Evolutionary conservation across 2,888 invertebrate species (phyloP), one percentile per base, ranked within the genome.

Genomic region (Himalopsyche kuldschensis): DNA sequence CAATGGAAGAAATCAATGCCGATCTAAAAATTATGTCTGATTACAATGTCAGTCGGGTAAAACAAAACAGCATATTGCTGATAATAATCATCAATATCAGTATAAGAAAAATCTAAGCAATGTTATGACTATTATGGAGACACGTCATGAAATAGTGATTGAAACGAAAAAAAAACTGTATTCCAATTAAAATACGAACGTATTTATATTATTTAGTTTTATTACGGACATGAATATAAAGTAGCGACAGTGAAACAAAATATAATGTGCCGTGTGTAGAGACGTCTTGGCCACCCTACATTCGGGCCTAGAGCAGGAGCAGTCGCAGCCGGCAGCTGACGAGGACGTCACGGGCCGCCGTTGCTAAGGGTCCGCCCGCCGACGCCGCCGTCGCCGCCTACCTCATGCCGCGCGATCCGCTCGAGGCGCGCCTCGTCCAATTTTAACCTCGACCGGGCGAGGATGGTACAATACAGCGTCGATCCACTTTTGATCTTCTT

Each of bases 351-450:
- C 69, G 89, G 69, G 69, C 69, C 69, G 79, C 84, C 79, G 86
- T 83, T 84, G 91, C 91, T 91, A 91, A 69, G 91, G 91, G 91
- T 91, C 92, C 91, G 91, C 88, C 90, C 90, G 90, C 90, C 90
- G 89, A 90, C 90, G 89, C 90, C 90, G 89, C 90, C 90, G 90
- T 78, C 91, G 91, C 91, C 90, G 41, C 91, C 91, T 90, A 90
- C 69, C 69, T 69, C 69, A 27, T 15, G 69, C 69, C 30, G 69
- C 69, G 69, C 69, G 27, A 27, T 15, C 69, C 69, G 69, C 69
- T 90, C 91, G 91, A 90, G 90, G 90, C 90, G 90, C 89, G 87
- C 88, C 88, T 87, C 88, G 89, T 88, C 88, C 76, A 76, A 76
- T 76, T 76, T 76, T 76, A 76, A 76, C 75, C 55, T 30, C 41